A percentile compares a stretch with the other conserved stretches of the same genome.
phyloP scores from a whole-genome alignment of 1,140 invertebrate species.

The Hestina assimilis region DNA sequence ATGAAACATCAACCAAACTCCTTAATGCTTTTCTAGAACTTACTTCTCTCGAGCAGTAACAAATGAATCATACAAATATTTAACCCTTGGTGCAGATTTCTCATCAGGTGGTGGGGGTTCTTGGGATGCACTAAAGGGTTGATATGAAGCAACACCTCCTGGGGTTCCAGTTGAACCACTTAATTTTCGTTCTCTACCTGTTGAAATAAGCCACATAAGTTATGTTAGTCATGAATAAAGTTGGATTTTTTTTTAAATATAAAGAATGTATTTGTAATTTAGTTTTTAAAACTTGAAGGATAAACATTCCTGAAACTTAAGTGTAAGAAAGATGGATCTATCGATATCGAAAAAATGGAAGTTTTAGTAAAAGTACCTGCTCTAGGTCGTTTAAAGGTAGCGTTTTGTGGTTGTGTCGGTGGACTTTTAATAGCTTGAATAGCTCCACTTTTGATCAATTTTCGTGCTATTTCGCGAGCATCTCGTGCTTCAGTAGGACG shows the following conservation, averaged over 20 bases:
- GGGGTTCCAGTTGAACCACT: constrained; percentile 88
- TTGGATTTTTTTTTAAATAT: too few relatives aligned
- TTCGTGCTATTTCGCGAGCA: constrained; percentile 96
- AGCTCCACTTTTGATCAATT: constrained; percentile 95
- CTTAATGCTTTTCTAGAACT: constrained; percentile 15
- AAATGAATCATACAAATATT: constrained; percentile 94
- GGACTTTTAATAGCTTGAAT: constrained; percentile 91
- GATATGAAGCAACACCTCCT: constrained; percentile 89
- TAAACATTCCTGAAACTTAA: too few relatives aligned
- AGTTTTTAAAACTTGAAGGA: constrained; percentile 6
- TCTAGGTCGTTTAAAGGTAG: constrained; percentile 88
- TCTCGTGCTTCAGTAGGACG: constrained; percentile 92
- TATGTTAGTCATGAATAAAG: too few relatives aligned
- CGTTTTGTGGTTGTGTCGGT: constrained; percentile 88
- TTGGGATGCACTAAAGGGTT: constrained; percentile 92
- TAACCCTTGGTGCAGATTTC: constrained; percentile 79
- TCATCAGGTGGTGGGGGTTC: constrained; percentile 80
- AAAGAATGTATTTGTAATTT: not conserved
- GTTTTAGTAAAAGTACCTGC: constrained; percentile 72
- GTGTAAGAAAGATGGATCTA: not conserved
- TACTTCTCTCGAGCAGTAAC: constrained; percentile 86
- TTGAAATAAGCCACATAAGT: too few relatives aligned
- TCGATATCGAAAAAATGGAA: too few relatives aligned
- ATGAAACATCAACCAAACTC: too few relatives aligned
- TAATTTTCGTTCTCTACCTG: constrained; percentile 87